Percentiles rank a stretch among this genome's conserved stretches.
These are phyloP conservation scores for Morbakka virulenta DNA, from an alignment of 30 jellyfish, hydroid and myxozoan species.

Conservation along the genomic window DNA sequence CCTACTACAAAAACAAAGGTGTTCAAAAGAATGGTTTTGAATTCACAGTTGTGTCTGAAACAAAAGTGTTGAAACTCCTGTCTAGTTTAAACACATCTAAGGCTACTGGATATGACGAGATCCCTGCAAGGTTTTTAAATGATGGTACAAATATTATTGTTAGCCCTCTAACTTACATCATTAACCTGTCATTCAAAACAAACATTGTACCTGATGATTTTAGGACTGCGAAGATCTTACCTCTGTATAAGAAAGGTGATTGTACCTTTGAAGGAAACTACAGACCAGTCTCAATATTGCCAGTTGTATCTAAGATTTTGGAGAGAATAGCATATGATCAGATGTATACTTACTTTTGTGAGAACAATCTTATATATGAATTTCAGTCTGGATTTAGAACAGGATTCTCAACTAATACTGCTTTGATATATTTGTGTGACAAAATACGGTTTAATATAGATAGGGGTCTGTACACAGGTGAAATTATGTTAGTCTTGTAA, in stretches of 20 bases:
- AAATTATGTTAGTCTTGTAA: background rate
- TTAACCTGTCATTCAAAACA: conserved; percentile 6
- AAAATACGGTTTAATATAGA: conserved; percentile 10
- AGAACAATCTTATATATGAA: conserved; percentile 6
- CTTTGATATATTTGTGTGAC: conserved; percentile 10
- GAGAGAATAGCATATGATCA: conserved; percentile 25
- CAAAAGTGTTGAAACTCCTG: conserved; percentile 15
- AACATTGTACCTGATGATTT: conserved; percentile 13
- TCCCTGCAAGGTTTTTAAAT: conserved; percentile 29
- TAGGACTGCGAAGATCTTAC: conserved; percentile 21
- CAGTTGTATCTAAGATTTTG: conserved; percentile 21
- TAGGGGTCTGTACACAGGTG: background rate
- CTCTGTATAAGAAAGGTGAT: conserved; percentile 18
- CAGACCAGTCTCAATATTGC: conserved; percentile 34
- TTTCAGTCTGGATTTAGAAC: conserved; percentile 44
- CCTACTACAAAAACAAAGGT: too few species aligned
- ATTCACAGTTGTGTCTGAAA: too few species aligned
- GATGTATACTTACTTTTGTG: conserved; percentile 12
- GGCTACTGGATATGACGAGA: conserved; percentile 25
- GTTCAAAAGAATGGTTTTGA: too few species aligned
- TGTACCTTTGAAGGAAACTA: background rate
- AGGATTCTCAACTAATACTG: conserved; percentile 3
- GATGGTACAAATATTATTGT: conserved; percentile 38
- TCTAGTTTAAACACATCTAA: conserved; percentile 4
- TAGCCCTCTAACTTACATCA: conserved; percentile 31